A percentile compares a stretch with the other conserved stretches of the same genome.
Conservation (phyloP, 2,113 vertebrate genomes). For the Petrocephalus microphthalmus region DNA sequence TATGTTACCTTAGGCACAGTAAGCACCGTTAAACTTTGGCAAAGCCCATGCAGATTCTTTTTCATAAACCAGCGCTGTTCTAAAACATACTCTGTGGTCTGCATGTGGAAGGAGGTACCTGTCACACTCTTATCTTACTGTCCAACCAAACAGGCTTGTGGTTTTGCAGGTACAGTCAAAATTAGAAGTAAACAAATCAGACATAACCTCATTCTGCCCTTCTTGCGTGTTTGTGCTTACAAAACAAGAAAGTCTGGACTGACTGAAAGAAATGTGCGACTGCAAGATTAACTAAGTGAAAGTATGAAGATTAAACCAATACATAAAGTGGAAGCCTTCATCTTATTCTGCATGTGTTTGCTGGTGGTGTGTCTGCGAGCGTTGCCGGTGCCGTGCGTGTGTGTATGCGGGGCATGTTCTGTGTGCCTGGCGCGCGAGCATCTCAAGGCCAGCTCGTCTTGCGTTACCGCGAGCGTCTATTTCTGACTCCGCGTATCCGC, state of each 20-base stretch:
- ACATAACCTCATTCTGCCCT: conserved; percentile 7
- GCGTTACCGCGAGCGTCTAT: conserved; percentile 60
- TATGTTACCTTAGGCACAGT: neutral
- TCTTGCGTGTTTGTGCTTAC: conserved; percentile 4
- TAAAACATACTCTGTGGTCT: no score
- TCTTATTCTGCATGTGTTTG: neutral
- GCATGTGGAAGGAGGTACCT: neutral
- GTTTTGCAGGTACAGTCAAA: conserved; percentile 26
- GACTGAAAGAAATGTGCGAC: conserved; percentile 53
- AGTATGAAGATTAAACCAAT: conserved; percentile 35
- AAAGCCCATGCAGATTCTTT: neutral
- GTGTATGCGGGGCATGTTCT: neutral
- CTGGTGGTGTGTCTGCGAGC: neutral
- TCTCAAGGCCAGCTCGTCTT: conserved; percentile 40
- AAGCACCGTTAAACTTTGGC: no score
- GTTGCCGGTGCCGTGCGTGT: neutral
- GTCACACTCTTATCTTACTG: neutral
- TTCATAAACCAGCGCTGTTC: neutral
- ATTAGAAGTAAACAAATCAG: conserved; percentile 10
- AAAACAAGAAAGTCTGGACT: conserved; percentile 62
- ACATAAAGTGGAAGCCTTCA: neutral
- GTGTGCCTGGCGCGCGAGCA: conserved; percentile 21
- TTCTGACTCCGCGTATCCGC: conserved; percentile 53
- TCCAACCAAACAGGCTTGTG: neutral
- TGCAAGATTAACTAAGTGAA: conserved; percentile 52